Percentiles rank a stretch among this genome's conserved stretches.
phyloP scores from a whole-genome alignment of 2,888 invertebrate genomes.

The Drosophila anomelani region DNA sequence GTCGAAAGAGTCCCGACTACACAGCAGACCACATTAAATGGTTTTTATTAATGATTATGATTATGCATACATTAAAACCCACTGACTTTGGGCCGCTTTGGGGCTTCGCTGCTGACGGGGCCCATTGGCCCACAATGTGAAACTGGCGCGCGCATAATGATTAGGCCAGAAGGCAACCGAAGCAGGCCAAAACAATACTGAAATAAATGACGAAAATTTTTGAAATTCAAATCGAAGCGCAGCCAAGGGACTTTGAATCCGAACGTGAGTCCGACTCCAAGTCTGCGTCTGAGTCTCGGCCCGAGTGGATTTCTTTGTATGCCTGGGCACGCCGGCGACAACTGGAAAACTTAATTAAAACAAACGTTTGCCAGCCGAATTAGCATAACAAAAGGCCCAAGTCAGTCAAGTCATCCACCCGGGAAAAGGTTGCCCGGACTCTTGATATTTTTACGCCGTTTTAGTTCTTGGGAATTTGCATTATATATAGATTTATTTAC shows the following conservation, averaged over 20 bases:
- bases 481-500: constrained; percentile 63
- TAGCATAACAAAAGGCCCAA: constrained; percentile 75
- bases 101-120: constrained; percentile 4
- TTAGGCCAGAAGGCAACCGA: constrained; percentile 30
- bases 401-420: constrained; percentile 47
- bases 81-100: constrained; percentile 24
- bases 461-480: constrained; percentile 36
- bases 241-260: constrained; percentile 24
- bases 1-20: constrained; percentile 27
- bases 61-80: constrained; percentile 65
- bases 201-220: constrained; percentile 46
- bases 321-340: constrained; percentile 57
- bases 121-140: constrained; percentile 43
- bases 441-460: constrained; percentile 50
- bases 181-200: constrained; percentile 22
- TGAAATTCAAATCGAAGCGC: constrained; percentile 63
- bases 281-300: constrained; percentile 24
- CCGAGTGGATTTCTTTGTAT: constrained; percentile 64
- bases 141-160: constrained; percentile 57
- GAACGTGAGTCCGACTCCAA: constrained; percentile 22
- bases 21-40: constrained; percentile 63
- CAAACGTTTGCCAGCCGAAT: constrained; percentile 73
- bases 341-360: constrained; percentile 74
- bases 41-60: constrained; percentile 72
- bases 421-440: constrained; percentile 60